Evolutionary conservation across 2,888 invertebrate species (phyloP), one percentile per base, ranked within the genome.

Genomic region (Oasisia sp.): DNA sequence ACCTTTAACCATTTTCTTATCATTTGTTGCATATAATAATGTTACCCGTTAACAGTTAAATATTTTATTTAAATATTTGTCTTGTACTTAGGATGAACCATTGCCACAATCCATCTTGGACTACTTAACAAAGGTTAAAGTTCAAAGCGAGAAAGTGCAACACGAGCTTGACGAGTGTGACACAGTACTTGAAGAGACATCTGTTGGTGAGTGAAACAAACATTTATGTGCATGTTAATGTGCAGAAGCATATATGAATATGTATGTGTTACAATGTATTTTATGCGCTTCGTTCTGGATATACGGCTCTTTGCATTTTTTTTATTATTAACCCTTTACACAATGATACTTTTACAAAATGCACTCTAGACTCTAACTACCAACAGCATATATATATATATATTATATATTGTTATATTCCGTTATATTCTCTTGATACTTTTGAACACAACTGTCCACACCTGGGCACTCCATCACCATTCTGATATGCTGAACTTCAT

Each of bases 81-180:
- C 27, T 74, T 19, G 27, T 74, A 74, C n/a, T 27, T 74, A 74
- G 74, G 74, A 74, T 74, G 74, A 74, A 74, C 7, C 74, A 74
- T 27, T 74, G 74, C 74, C 74, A 27, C 27, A 2, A 74, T 74
- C 74, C 27, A 74, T 74, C 19, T 19, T 74, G 74, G 74, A 74
- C 19, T 74, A 74, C 74, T 74, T 74, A 74, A 74, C 27, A 74
- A 74, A 74, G 74, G 74, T 74, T 27, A 74, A 74, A 74, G 74
- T 74, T 74, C 74, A 74, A 74, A 74, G n/a, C 27, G 74, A 74
- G 74, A 74, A 74, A n/a, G 74, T 74, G 19, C 74, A 74, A 74
- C 74, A 74, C 7, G 74, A 74, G n/a, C 74, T 74, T 74, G 74
- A 27, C 3, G 74, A 74, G 27, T 74, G 74, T 74, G 74, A 74